A percentile compares a stretch with the other conserved stretches of the same genome.
These are phyloP conservation scores for Tenodera sinensis DNA, from an alignment of 2,888 invertebrate species.

Conservation along the genomic window DNA sequence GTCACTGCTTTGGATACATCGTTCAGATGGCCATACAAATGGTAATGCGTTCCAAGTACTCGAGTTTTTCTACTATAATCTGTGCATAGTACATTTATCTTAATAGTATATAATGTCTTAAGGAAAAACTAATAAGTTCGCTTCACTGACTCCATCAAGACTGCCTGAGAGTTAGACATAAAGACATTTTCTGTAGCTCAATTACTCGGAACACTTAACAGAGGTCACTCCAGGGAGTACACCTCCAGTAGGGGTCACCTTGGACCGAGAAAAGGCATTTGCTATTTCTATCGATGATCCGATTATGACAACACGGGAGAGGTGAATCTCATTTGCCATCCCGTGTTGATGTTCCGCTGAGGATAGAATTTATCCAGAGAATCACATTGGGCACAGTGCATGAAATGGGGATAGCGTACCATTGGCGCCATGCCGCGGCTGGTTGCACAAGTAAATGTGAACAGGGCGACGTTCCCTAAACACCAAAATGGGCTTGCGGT, in stretches of 20 bases:
- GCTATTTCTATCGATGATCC: background rate
- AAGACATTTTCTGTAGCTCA: too few species aligned
- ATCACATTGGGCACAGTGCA: background rate
- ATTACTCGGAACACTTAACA: background rate
- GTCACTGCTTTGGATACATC: too few species aligned
- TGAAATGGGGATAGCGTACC: background rate
- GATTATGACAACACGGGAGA: background rate
- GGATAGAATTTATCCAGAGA: background rate
- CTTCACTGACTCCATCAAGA: too few species aligned
- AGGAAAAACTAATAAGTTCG: too few species aligned
- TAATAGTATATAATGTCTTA: too few species aligned
- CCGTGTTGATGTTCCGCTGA: background rate
- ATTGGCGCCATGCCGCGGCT: background rate
- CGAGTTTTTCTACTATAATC: too few species aligned
- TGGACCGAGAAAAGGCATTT: background rate
- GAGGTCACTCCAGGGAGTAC: background rate
- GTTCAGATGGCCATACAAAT: too few species aligned
- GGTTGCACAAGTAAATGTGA: background rate
- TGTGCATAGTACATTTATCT: too few species aligned
- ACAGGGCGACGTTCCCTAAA: background rate
- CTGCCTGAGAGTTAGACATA: too few species aligned
- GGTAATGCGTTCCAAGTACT: too few species aligned
- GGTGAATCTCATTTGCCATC: background rate
- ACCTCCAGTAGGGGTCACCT: background rate
- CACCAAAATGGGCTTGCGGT: background rate